These are phyloP conservation scores for Formica selysi DNA, from an alignment of 1,140 invertebrate genomes.

Conservation along the genomic window DNA sequence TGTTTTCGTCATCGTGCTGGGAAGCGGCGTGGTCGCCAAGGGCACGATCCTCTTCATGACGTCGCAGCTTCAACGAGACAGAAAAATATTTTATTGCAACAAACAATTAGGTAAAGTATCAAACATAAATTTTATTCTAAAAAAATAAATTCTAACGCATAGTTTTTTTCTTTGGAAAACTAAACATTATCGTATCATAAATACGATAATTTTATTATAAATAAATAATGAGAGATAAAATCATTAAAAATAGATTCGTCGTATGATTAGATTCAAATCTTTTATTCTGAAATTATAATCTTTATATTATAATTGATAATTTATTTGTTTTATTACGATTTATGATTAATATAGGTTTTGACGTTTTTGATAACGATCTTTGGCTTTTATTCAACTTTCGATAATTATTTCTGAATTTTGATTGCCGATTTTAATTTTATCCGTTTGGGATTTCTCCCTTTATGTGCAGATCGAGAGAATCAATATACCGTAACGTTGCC, in stretches of 20 bases:
- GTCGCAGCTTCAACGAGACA: conserved; percentile 93
- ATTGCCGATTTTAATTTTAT: neutral
- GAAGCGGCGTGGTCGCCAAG: conserved; percentile 94
- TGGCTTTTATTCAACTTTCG: neutral
- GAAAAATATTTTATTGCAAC: conserved; percentile 93
- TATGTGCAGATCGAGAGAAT: conserved; percentile 91
- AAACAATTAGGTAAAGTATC: conserved; percentile 91
- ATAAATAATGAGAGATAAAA: no score
- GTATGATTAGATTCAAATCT: no score
- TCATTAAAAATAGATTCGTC: no score
- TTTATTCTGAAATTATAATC: no score
- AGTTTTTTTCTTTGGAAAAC: no score
- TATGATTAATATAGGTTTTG: no score
- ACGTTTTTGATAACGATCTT: no score
- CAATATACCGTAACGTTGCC: conserved; percentile 92
- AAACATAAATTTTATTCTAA: neutral
- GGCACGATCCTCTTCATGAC: conserved; percentile 96
- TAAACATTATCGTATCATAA: neutral
- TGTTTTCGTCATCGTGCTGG: conserved; percentile 94
- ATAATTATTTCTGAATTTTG: neutral
- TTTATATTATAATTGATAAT: no score
- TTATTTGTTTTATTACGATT: no score
- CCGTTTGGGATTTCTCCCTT: neutral
- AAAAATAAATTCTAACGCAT: neutral
- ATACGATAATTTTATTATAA: neutral